Evolutionary conservation across 2,113 vertebrate species (phyloP).

Genomic region (Heterotilapia buettikoferi): DNA sequence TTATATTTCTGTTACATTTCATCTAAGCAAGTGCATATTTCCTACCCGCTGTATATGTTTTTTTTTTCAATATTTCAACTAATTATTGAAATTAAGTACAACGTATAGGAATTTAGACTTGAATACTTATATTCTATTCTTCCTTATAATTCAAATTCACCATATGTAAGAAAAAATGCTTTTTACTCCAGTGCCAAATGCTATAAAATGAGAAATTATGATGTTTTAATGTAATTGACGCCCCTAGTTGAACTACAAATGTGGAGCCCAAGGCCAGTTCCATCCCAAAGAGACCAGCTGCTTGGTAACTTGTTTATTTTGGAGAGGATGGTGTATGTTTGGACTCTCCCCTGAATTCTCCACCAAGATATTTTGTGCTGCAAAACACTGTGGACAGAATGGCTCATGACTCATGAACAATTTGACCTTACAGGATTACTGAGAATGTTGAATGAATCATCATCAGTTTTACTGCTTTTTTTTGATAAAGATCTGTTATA

Average conservation of each 20-base stretch:
- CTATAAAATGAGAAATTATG: not conserved
- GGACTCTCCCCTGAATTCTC: not conserved
- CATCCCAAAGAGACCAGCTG: not conserved
- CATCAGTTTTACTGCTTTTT: not conserved
- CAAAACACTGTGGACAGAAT: not conserved
- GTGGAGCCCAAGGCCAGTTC: not conserved
- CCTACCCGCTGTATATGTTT: rapidly evolving
- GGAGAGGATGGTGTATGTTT: not conserved
- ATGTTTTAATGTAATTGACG: not conserved
- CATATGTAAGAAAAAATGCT: not conserved
- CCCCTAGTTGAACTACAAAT: not conserved
- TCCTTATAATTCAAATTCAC: not conserved
- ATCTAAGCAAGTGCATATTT: not conserved
- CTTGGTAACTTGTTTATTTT: not conserved
- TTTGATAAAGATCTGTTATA: rapidly evolving
- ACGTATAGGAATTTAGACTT: not conserved
- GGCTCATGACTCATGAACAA: not conserved
- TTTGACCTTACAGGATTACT: not conserved
- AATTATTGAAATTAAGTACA: not conserved
- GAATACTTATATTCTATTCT: not conserved
- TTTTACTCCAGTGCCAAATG: not conserved
- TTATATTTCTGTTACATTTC: not conserved
- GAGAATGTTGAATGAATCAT: not conserved
- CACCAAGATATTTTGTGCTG: not conserved
- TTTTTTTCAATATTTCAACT: not conserved